Conservation (phyloP, 2,888 invertebrate genomes). For the Ophonus ardosiacus region DNA sequence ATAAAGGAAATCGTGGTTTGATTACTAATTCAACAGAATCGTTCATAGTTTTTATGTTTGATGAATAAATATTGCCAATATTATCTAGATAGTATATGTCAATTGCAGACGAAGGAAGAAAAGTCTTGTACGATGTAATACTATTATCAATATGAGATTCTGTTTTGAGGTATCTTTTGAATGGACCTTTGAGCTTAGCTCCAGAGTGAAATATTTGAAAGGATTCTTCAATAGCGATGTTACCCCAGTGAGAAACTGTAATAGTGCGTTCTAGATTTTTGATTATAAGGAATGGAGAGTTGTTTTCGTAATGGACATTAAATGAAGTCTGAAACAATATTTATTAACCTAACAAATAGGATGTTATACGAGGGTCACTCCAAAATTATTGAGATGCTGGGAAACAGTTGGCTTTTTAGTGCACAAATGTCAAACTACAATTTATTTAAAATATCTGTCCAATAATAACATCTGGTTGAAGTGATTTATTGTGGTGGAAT, state of each 20-base stretch:
- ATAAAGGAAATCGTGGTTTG: conserved; percentile 96
- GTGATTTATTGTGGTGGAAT: no score
- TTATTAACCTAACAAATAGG: no score
- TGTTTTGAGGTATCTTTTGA: no score
- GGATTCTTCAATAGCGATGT: conserved; percentile 97
- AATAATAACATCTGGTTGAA: no score
- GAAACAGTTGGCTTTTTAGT: no score
- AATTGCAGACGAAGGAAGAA: conserved; percentile 90
- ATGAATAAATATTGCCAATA: conserved; percentile 99
- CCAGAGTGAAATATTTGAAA: conserved; percentile 95
- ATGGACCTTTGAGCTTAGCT: conserved; percentile 89
- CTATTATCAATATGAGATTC: not conserved
- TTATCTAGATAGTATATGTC: conserved; percentile 99
- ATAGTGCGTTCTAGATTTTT: conserved; percentile 90
- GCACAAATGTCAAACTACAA: no score
- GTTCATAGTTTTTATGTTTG: conserved; percentile 90
- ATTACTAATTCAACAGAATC: conserved; percentile 97
- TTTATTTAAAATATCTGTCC: no score
- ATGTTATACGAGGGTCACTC: no score
- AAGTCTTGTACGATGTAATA: conserved; percentile 74
- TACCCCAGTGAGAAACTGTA: conserved; percentile 99
- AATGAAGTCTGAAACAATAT: conserved; percentile 76
- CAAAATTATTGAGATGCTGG: no score
- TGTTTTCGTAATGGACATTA: conserved; percentile 95
- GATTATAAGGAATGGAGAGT: conserved; percentile 95